Evolutionary conservation across 2,888 invertebrate genomes (phyloP), one percentile per base, ranked within the genome.

Genomic region (Xanthorhoe spadicearia): DNA sequence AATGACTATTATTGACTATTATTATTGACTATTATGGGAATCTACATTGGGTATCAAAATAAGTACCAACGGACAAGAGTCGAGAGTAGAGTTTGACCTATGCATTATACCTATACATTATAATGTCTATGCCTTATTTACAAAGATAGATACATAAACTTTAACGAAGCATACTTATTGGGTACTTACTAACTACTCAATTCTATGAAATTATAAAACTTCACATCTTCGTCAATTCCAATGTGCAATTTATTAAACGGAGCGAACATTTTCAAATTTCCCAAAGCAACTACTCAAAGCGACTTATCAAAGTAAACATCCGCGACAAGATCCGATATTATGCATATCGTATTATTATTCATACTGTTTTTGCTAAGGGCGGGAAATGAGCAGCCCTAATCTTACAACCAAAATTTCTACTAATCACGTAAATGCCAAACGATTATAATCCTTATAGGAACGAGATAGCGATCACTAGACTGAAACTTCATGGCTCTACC

Each of bases 331-430:
- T 77, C 79, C 82, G 84, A 89, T 89, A 89, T 91, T 91, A 92
- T 92, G 92, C 88, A 88, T 90, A 92, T 92, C 82, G 81, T 77
- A 90, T 92, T 92, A 92, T 92, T 92, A 92, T 92, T 92, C 92
- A 92, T 91, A 88, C 86, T 90, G 92, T 92, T 91, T 92, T 91
- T 89, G 86, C 83, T 86, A 83, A 92, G 92, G 90, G 92, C 86
- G 82, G 80, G 77, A 72, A 77, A 82, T 80, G 82, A 83, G 61
- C 80, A 84, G 78, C 87, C 88, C 90, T 90, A 91, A 92, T 92
- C 90, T 90, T 81, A 78, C 80, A 80, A 77, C 75, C 70, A 74
- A 78, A 74, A 69, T 78, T 79, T 77, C 80, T 88, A 63, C 72
- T 73, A 61, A 65, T 55, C 61, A 70, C 66, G 64, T 52, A n/a